Evolutionary conservation across 2,797 vertebrate genomes (phyloP).

Genomic region (Oreochromis mossambicus): DNA sequence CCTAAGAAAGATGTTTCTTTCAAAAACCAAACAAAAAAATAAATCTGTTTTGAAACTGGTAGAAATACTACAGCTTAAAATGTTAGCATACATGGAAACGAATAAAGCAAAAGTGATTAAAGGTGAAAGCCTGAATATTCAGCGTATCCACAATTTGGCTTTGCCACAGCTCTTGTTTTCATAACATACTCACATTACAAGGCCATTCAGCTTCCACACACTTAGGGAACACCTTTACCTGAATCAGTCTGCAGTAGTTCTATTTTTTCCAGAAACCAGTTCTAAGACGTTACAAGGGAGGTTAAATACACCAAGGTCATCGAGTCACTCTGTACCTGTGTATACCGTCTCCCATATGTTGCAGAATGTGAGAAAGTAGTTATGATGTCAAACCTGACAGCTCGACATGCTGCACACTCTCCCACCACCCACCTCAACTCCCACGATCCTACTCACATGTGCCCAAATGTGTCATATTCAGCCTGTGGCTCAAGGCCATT

Average conservation of each 20-base stretch:
- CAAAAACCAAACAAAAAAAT: neutral
- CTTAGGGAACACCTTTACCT: neutral
- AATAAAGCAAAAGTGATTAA: neutral
- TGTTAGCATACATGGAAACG: neutral
- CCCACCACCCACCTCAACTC: neutral
- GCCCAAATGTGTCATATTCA: neutral
- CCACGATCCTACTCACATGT: neutral
- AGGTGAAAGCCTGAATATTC: neutral
- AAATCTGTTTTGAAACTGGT: neutral
- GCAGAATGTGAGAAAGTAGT: neutral
- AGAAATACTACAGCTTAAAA: neutral
- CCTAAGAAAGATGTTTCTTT: neutral
- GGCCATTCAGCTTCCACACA: neutral
- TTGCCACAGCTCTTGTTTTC: neutral
- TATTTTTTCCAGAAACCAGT: neutral
- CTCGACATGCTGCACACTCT: neutral
- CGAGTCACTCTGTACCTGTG: neutral
- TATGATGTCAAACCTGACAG: neutral
- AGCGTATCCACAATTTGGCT: neutral
- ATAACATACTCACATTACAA: neutral
- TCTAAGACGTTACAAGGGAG: neutral
- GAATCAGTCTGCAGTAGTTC: neutral
- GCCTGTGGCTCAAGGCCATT: neutral
- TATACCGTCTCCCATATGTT: neutral
- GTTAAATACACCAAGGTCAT: neutral